Evolutionary conservation across 2,797 vertebrate genomes (phyloP).

Genomic region (Eptatretus atami): DNA sequence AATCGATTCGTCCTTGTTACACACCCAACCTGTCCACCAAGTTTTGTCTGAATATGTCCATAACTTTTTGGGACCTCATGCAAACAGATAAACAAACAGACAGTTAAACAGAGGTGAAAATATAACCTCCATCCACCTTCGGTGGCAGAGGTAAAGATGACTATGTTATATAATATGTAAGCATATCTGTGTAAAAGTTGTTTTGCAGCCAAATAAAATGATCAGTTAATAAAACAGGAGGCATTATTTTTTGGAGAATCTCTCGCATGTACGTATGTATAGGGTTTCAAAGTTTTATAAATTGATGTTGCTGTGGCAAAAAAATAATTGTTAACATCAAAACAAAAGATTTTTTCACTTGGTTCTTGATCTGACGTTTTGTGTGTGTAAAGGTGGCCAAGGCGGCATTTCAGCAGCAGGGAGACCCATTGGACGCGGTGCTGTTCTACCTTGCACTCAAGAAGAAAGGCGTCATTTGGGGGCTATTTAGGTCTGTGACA

Average conservation of each 20-base stretch:
- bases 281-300: not conserved
- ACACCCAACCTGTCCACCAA: too few relatives aligned
- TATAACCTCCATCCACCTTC: too few relatives aligned
- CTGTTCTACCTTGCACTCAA: conserved; percentile 90
- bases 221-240: too few relatives aligned
- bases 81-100: too few relatives aligned
- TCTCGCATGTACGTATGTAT: not conserved
- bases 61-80: too few relatives aligned
- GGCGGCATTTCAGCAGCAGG: conserved; percentile 76
- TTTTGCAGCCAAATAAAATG: too few relatives aligned
- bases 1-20: too few relatives aligned
- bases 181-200: too few relatives aligned
- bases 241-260: not conserved
- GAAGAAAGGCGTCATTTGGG: conserved; percentile 93
- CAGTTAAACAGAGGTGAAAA: too few relatives aligned
- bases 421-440: conserved; percentile 66
- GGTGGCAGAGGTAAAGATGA: too few relatives aligned
- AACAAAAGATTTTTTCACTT: not conserved
- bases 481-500: conserved; percentile 47
- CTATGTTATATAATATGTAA: too few relatives aligned
- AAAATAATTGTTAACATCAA: not conserved
- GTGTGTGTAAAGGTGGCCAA: conserved; percentile 38
- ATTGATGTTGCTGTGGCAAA: not conserved
- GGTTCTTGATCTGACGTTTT: not conserved
- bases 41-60: too few relatives aligned